A percentile compares a stretch with the other conserved stretches of the same genome.
Evolutionary conservation across 2,888 invertebrate species (phyloP).

Genomic region (Loripinus fragilis): DNA sequence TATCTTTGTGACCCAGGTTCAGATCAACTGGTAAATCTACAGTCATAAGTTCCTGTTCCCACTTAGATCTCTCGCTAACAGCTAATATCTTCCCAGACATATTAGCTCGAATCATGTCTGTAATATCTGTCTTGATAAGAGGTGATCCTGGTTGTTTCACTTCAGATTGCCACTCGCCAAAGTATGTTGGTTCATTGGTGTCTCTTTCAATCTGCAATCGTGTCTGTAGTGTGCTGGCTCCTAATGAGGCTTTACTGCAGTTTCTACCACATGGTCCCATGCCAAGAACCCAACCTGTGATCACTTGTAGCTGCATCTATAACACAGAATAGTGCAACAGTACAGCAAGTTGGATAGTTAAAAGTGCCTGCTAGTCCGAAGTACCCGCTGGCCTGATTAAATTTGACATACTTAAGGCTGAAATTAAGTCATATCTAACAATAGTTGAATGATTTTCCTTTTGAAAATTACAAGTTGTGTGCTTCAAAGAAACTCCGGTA

Average conservation of each 20-base stretch:
- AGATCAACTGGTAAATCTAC: slow-evolving; percentile 29
- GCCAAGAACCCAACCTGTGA: slow-evolving; percentile 65
- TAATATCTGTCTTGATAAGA: not conserved
- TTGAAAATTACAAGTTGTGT: too few species aligned
- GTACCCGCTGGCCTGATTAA: too few species aligned
- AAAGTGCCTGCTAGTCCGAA: too few species aligned
- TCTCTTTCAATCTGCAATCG: slow-evolving; percentile 13
- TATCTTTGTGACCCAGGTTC: slow-evolving; percentile 27
- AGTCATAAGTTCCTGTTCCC: slow-evolving; percentile 61
- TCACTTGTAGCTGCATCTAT: slow-evolving; percentile 55
- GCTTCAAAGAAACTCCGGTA: too few species aligned
- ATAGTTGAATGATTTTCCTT: too few species aligned
- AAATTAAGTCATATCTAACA: too few species aligned
- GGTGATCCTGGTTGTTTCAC: not conserved
- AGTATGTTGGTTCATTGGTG: slow-evolving; percentile 29
- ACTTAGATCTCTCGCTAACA: slow-evolving; percentile 52
- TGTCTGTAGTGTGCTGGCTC: slow-evolving; percentile 39
- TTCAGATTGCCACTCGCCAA: slow-evolving; percentile 59
- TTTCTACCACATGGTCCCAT: slow-evolving; percentile 63
- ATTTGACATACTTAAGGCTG: too few species aligned
- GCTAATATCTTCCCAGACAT: slow-evolving; percentile 48
- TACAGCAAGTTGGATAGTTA: too few species aligned
- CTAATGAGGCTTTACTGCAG: slow-evolving; percentile 48
- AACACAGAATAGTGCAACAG: not conserved
- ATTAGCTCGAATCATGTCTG: slow-evolving; percentile 14